Base-by-base conservation (phyloP, 2,888 invertebrate genomes). In the Macrosoma leucophasiata region DNA sequence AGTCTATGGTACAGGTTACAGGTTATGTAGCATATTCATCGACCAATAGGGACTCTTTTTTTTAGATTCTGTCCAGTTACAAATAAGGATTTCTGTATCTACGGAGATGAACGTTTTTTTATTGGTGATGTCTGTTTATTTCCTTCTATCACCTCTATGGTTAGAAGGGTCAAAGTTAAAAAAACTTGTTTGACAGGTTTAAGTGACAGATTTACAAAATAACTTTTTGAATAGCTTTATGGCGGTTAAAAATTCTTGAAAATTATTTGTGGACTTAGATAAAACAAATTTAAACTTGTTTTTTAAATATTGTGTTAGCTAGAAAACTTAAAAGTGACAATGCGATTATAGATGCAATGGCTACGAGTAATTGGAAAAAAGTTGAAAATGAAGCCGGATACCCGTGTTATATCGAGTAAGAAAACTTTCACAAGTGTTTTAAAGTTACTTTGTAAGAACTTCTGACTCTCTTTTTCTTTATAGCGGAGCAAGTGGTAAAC, bases 321-420 rank as follows among this genome's bases (percentile, higher is more conserved):
- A 19, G 52, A 9, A 43, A n/a, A n/a, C n/a, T n/a, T n/a, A n/a
- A n/a, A n/a, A n/a, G n/a, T n/a, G n/a, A n/a, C n/a, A n/a, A n/a
- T n/a, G n/a, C n/a, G n/a, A n/a, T n/a, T n/a, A n/a, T n/a, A n/a
- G n/a, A n/a, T n/a, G n/a, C n/a, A n/a, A 82, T 81, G 82, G 62
- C 58, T 44, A 42, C 49, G 21, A 62, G 43, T 34, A 62, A 58
- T 45, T 89, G 87, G 87, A 85, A 77, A 53, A 89, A 88, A 67
- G 52, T 78, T 34, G 88, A 88, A 67, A 86, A 86, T 51, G 87
- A 88, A 62, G 79, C 84, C 33, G 89, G 88, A 30, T 88, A 88
- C 62, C 84, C 87, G 5, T 86, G 77, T 63, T 89, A 87, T 55
- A 61, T 86, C 38, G 79, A 86, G 89, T 89, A 69, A 78, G 84